Percentiles rank a stretch among this genome's conserved stretches.
Conservation (phyloP, 2,113 vertebrate species). For the Psephotus haematonotus region DNA sequence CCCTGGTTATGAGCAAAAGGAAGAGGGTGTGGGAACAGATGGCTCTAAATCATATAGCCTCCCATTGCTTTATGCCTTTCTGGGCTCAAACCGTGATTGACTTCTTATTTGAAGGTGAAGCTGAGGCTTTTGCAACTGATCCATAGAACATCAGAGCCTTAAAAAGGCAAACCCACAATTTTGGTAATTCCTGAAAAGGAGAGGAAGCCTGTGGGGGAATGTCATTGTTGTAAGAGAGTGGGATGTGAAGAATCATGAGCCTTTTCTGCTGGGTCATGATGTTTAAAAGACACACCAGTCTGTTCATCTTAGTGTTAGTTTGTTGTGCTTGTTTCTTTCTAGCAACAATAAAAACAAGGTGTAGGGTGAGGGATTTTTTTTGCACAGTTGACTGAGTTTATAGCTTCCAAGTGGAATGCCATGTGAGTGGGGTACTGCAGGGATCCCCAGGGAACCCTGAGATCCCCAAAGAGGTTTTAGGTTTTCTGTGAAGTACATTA, state of each 20-base stretch:
- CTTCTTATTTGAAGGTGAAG: background rate
- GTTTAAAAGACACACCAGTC: background rate
- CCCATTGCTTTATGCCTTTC: background rate
- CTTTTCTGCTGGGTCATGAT: background rate
- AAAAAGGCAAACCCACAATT: background rate
- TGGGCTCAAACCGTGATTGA: background rate
- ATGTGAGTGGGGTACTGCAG: background rate
- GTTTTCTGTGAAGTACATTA: background rate
- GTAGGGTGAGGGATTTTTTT: background rate
- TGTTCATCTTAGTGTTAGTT: background rate
- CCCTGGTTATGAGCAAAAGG: background rate
- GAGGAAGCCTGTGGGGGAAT: background rate
- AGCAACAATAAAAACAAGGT: background rate
- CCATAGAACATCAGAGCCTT: background rate
- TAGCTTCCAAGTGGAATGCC: background rate
- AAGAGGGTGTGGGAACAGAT: conserved; percentile 1
- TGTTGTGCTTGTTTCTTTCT: background rate
- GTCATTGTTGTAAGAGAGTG: background rate
- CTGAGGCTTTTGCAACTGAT: background rate
- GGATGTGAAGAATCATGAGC: background rate
- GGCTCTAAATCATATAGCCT: background rate
- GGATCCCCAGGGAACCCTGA: background rate
- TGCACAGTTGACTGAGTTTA: background rate
- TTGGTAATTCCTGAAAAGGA: background rate
- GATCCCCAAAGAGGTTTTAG: background rate